These are phyloP conservation scores for Dorcus hopei DNA, from an alignment of 2,888 invertebrate genomes.

Conservation along the genomic window DNA sequence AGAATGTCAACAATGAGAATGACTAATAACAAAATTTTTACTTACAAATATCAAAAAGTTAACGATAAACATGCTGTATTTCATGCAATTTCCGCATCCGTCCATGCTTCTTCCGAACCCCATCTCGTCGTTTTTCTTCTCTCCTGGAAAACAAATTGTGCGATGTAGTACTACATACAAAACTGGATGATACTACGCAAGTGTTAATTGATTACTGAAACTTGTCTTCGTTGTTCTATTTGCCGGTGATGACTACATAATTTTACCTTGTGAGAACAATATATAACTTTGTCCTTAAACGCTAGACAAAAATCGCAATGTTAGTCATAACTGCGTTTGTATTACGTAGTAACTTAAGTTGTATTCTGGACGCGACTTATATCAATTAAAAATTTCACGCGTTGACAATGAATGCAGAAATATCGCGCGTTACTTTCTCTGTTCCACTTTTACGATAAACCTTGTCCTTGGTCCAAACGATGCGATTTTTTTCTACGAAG, in stretches of 20 bases:
- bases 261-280: neutral
- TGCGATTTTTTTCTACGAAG: too few relatives aligned
- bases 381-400: neutral
- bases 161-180: neutral
- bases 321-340: neutral
- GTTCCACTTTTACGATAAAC: too few relatives aligned
- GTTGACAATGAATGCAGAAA: neutral
- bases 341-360: neutral
- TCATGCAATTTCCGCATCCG: conserved; percentile 85
- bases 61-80: conserved; percentile 77
- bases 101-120: conserved; percentile 53
- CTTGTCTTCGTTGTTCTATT: too few relatives aligned
- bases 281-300: neutral
- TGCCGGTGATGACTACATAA: too few relatives aligned
- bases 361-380: neutral
- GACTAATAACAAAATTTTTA: conserved; percentile 34
- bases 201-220: neutral
- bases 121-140: neutral
- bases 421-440: too few relatives aligned
- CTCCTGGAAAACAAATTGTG: neutral
- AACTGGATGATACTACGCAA: neutral
- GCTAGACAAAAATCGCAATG: neutral
- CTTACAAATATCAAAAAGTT: conserved; percentile 87
- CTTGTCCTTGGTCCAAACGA: too few relatives aligned
- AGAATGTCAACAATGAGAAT: neutral